Percentiles rank a stretch among this genome's conserved stretches.
Conservation (phyloP, 2,888 invertebrate species). For the Tetragonula carbonaria region DNA sequence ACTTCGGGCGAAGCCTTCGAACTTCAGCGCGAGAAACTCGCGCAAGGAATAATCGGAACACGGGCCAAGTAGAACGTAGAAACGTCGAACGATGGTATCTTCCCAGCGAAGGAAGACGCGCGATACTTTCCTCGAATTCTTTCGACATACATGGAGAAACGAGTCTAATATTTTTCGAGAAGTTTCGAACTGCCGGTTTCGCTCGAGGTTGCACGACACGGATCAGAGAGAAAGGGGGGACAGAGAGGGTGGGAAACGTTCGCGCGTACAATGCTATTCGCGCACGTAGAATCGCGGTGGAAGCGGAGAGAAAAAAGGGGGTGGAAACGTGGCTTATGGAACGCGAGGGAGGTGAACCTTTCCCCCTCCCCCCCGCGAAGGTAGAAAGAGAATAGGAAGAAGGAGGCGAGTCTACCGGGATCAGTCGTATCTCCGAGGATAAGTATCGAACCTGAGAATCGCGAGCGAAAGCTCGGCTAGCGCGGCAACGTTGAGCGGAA, state of each 20-base stretch:
- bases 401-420: conserved; percentile 40
- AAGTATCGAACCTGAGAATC: conserved; percentile 73
- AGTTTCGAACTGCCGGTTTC: conserved; percentile 63
- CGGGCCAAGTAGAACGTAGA: background rate
- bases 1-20: conserved; percentile 26
- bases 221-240: conserved; percentile 16
- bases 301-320: conserved; percentile 30
- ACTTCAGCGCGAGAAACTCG: background rate
- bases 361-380: background rate
- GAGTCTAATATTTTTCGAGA: conserved; percentile 71
- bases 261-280: conserved; percentile 44
- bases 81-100: background rate
- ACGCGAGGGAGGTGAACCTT: conserved; percentile 29
- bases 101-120: background rate
- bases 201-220: conserved; percentile 20
- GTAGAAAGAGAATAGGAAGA: conserved; percentile 23
- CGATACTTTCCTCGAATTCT: background rate
- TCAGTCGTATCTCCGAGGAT: conserved; percentile 61
- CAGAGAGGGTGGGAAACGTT: background rate
- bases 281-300: conserved; percentile 67
- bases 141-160: conserved; percentile 52
- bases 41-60: background rate
- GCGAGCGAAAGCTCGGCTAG: conserved; percentile 65
- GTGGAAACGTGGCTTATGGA: conserved; percentile 76
- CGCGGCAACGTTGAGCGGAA: conserved; percentile 67